Evolutionary conservation across 2,113 vertebrate species (phyloP).

Genomic region (Muntiacus reevesi): DNA sequence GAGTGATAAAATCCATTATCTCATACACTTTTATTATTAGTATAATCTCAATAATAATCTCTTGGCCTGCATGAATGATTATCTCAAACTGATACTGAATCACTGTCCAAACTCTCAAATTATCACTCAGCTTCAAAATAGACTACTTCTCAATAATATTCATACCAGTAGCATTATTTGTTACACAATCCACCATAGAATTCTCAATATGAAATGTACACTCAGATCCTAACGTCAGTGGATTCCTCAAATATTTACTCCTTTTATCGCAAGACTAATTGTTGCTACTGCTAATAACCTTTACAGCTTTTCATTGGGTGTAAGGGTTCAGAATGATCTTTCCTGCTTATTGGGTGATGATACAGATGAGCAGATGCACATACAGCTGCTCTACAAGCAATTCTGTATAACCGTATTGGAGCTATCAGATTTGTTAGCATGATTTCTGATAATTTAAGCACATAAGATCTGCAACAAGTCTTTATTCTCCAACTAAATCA

Average conservation of each 20-base stretch:
- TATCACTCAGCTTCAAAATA: background rate
- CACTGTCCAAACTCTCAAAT: background rate
- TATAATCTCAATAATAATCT: background rate
- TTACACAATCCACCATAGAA: background rate
- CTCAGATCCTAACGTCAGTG: background rate
- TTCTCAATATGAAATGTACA: background rate
- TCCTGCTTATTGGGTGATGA: background rate
- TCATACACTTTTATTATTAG: background rate
- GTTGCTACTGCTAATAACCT: background rate
- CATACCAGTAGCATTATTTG: background rate
- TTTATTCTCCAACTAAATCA: background rate
- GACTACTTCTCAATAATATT: background rate
- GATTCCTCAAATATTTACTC: background rate
- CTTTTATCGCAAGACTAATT: background rate
- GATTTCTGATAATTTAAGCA: background rate
- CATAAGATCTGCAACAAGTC: background rate
- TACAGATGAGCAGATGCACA: background rate
- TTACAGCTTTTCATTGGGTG: background rate
- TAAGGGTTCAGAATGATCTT: background rate
- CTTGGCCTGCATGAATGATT: background rate
- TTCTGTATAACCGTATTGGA: rapidly evolving
- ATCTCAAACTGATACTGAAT: background rate
- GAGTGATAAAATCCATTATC: background rate
- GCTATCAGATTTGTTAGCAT: background rate
- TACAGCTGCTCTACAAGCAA: background rate